Evolutionary conservation across 1,140 invertebrate genomes (phyloP), one percentile per base, ranked within the genome.

Genomic region (Liolophura sinensis): DNA sequence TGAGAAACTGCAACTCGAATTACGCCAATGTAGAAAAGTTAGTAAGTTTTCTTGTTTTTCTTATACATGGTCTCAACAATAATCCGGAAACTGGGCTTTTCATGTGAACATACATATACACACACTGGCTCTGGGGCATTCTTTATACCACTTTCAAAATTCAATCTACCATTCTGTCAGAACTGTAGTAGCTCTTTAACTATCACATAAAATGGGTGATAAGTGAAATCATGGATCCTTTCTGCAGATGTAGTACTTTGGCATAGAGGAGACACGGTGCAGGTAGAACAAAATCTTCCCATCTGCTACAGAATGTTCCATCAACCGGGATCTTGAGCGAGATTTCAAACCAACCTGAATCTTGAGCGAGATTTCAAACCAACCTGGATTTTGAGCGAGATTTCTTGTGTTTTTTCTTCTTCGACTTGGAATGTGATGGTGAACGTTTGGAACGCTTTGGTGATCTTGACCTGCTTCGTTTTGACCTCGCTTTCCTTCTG

Each of bases 111-210:
- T n/a, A n/a, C n/a, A 14, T n/a, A 15, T 57, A 57, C 56, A 27
- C 25, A 58, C 56, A 18, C 40, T 31, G 7, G 56, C 24, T 58
- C 24, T 31, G 18, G n/a, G 56, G 7, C 22, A n/a, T n/a, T n/a
- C n/a, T n/a, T n/a, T n/a, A n/a, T n/a, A n/a, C n/a, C n/a, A n/a
- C n/a, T n/a, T n/a, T n/a, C n/a, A n/a, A n/a, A n/a, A n/a, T n/a
- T n/a, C n/a, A n/a, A n/a, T n/a, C 59, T 69, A 64, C 59, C 65
- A 64, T 65, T 69, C 65, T 59, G 64, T 69, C 12, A 60, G 65
- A 47, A 57, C 60, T 24, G 60, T 69, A 47, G 22, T 69, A 18
- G 50, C 58, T 47, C 50, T 64, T 52, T 57, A 60, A 52, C 65
- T 57, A 46, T 64, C 51, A 60, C 63, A 60, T 27, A 49, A 65